Percentiles rank a stretch among this genome's conserved stretches.
These are phyloP conservation scores for Lasioglossum figueresi DNA, from an alignment of 2,888 invertebrate species.

Conservation along the genomic window DNA sequence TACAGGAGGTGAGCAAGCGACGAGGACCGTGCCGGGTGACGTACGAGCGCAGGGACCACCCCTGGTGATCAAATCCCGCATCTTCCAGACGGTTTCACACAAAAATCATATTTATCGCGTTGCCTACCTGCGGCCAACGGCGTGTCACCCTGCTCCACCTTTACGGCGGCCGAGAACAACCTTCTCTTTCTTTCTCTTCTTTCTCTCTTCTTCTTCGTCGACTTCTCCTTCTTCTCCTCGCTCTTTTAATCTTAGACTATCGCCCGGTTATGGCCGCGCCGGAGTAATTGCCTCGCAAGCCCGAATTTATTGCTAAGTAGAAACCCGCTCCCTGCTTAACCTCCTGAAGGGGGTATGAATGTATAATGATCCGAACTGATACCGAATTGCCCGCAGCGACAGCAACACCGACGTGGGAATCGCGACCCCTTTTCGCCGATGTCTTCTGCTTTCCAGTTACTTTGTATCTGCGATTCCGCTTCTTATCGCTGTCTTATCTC, in stretches of 20 bases:
- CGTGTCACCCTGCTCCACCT: conserved; percentile 56
- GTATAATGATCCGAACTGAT: conserved; percentile 60
- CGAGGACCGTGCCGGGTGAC: conserved; percentile 73
- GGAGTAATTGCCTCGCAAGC: conserved; percentile 80
- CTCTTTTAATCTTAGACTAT: conserved; percentile 65
- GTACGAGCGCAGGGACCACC: conserved; percentile 82
- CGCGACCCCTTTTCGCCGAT: neutral
- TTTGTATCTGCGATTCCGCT: neutral
- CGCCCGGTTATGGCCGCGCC: conserved; percentile 67
- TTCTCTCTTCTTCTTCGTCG: conserved; percentile 13
- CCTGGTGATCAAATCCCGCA: conserved; percentile 78
- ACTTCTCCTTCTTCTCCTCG: conserved; percentile 29
- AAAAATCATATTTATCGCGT: conserved; percentile 80
- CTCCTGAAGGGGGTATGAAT: conserved; percentile 66
- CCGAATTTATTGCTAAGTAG: conserved; percentile 78
- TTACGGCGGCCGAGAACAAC: conserved; percentile 38
- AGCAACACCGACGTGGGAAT: conserved; percentile 54
- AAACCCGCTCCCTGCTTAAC: conserved; percentile 72
- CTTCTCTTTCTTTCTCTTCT: neutral
- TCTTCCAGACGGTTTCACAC: conserved; percentile 80
- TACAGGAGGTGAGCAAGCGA: conserved; percentile 11
- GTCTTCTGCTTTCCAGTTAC: neutral
- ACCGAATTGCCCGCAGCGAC: conserved; percentile 49
- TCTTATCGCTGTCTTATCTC: neutral
- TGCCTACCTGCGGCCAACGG: conserved; percentile 75